Percentiles rank a stretch among this genome's conserved stretches.
Evolutionary conservation across 2,797 vertebrate genomes (phyloP).

Genomic region (Eidolon dupreanum): DNA sequence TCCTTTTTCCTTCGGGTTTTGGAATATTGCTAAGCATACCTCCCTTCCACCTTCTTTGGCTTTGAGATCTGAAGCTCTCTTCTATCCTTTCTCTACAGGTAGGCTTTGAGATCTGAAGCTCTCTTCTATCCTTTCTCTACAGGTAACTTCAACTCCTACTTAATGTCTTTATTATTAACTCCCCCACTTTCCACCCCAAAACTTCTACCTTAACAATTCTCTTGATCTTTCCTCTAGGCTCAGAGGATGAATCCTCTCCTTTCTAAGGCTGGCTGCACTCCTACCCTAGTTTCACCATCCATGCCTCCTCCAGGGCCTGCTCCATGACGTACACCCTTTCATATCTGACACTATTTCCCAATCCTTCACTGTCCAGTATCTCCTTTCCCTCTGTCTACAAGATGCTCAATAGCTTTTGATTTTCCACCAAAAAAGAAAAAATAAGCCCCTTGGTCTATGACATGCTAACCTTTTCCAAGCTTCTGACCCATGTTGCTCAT

Average conservation of each 20-base stretch:
- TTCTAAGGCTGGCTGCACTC: neutral
- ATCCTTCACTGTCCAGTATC: rapidly evolving
- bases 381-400: neutral
- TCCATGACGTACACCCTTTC: neutral
- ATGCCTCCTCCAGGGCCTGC: neutral
- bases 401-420: neutral
- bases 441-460: neutral
- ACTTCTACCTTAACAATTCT: neutral
- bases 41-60: neutral
- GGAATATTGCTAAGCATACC: neutral
- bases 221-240: neutral
- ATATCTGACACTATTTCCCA: neutral
- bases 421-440: neutral
- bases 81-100: neutral
- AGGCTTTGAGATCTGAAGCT: neutral
- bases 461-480: neutral
- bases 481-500: neutral
- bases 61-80: neutral
- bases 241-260: neutral
- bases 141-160: neutral
- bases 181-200: neutral
- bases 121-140: neutral
- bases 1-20: neutral
- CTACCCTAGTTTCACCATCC: neutral
- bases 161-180: neutral